phyloP scores from a whole-genome alignment of 2,113 vertebrate genomes.

The Varanus salvator region DNA sequence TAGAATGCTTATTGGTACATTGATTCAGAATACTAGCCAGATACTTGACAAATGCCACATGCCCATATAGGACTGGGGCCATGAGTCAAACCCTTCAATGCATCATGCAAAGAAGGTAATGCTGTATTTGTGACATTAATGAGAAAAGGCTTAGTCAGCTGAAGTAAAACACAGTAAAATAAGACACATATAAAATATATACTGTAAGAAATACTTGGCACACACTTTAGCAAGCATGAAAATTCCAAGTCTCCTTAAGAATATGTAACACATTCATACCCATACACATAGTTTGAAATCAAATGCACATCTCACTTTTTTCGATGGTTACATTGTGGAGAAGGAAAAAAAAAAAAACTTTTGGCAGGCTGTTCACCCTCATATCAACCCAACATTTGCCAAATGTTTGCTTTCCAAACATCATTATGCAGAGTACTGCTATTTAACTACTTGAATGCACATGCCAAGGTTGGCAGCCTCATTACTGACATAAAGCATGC shows the following conservation, averaged over 20 bases:
- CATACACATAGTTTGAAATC: slow-evolving; percentile 53
- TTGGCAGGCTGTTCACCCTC: slow-evolving; percentile 62
- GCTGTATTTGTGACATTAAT: slow-evolving; percentile 36
- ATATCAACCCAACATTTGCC: slow-evolving; percentile 56
- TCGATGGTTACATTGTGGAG: slow-evolving; percentile 34
- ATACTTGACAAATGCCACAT: background rate
- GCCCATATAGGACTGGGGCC: background rate
- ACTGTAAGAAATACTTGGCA: slow-evolving; percentile 59
- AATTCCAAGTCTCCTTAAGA: slow-evolving; percentile 61
- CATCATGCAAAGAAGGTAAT: background rate
- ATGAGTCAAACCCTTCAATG: background rate
- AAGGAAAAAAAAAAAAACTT: slow-evolving; percentile 49
- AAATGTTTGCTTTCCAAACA: slow-evolving; percentile 68
- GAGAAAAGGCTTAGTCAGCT: slow-evolving; percentile 29
- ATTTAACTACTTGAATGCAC: slow-evolving; percentile 47
- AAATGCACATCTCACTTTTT: slow-evolving; percentile 50
- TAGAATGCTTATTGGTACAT: no score
- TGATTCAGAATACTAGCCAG: no score
- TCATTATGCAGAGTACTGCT: slow-evolving; percentile 16
- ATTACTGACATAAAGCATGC: slow-evolving; percentile 38
- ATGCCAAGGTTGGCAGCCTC: slow-evolving; percentile 57
- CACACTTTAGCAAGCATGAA: slow-evolving; percentile 39
- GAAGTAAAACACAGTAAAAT: slow-evolving; percentile 37
- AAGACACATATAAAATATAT: slow-evolving; percentile 54
- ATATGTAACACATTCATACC: slow-evolving; percentile 59